Base-by-base conservation (phyloP, 2,797 vertebrate genomes). In the Mus caroli region DNA sequence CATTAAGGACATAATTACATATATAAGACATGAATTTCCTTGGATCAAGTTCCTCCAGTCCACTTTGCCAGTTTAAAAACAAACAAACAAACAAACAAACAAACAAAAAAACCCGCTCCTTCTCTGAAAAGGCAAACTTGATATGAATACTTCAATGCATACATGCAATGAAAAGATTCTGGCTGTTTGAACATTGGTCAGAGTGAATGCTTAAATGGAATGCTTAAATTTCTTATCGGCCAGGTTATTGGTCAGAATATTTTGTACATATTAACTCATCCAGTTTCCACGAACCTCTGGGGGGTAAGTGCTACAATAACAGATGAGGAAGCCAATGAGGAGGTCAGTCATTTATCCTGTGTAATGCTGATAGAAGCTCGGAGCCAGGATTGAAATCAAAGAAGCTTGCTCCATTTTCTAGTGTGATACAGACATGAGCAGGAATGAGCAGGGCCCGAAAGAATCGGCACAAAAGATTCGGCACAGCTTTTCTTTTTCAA, bases 1-100 rank as follows among this genome's bases (percentile, higher is more conserved):
- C 64, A 46, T 96, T 94, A 96, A 95, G 40, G 90, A 92, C 26
- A 88, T 69, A 94, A 84, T 85, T 93, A 83, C 69, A 93, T 91
- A 43, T 93, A 43, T 88, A 86, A 26, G 8, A 92, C 28, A 34
- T 71, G 43, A 93, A 86, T 94, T 95, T 93, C 82, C 69, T 82
- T 88, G n/a, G 73, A 40, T 91, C 69, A 78, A 77, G 4, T 78
- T 77, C 75, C 89, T 93, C n/a, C 64, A 46, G 67, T 77, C 40
- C 20, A 85, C 28, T 95, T 97, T 93, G 69, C n/a, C 50, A 88
- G 58, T 69, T 78, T 5, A 58, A 64, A 96, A 67, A n/a, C 0
- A 19, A 88, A 79, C 11, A 58, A 8, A 46, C 31, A 31, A 83
- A 28, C 3, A 46, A 46, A n/a, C n/a, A 28, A 15, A 83, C 20